Percentiles rank a stretch among this genome's conserved stretches.
Conservation (phyloP, 2,888 invertebrate species). For the Trisateles emortualis region DNA sequence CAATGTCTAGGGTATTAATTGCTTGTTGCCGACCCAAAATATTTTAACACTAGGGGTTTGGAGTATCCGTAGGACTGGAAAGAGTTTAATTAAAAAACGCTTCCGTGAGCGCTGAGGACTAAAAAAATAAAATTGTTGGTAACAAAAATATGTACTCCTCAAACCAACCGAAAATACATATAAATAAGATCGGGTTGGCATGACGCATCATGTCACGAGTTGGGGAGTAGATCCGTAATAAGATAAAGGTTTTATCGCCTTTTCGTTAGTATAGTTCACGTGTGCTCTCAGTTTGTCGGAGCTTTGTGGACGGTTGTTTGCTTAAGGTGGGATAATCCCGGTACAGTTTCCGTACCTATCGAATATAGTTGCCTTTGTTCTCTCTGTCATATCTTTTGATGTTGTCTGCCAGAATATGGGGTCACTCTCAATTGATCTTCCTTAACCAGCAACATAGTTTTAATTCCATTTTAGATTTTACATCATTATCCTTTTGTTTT, state of each 20-base stretch:
- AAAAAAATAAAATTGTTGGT: slow-evolving; percentile 20
- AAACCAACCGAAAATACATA: slow-evolving; percentile 12
- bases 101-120: slow-evolving; percentile 30
- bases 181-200: slow-evolving; percentile 46
- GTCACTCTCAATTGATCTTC: slow-evolving; percentile 23
- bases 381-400: slow-evolving; percentile 64
- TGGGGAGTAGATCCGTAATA: slow-evolving; percentile 70
- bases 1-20: too few species aligned
- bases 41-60: too few species aligned
- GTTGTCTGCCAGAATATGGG: slow-evolving; percentile 60
- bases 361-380: slow-evolving; percentile 58
- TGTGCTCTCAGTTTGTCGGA: slow-evolving; percentile 62
- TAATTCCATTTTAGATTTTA: too few species aligned
- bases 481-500: too few species aligned
- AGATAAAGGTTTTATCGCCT: slow-evolving; percentile 84
- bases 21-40: too few species aligned
- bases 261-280: slow-evolving; percentile 82
- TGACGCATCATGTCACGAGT: slow-evolving; percentile 50
- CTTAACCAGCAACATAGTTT: slow-evolving; percentile 10
- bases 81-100: too few species aligned
- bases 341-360: slow-evolving; percentile 70
- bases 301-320: slow-evolving; percentile 77
- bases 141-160: slow-evolving; percentile 3
- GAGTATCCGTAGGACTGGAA: too few species aligned
- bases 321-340: slow-evolving; percentile 78